Percentiles rank a stretch among this genome's conserved stretches.
Conservation (phyloP, 2,888 invertebrate genomes). For the Adela reaumurella region DNA sequence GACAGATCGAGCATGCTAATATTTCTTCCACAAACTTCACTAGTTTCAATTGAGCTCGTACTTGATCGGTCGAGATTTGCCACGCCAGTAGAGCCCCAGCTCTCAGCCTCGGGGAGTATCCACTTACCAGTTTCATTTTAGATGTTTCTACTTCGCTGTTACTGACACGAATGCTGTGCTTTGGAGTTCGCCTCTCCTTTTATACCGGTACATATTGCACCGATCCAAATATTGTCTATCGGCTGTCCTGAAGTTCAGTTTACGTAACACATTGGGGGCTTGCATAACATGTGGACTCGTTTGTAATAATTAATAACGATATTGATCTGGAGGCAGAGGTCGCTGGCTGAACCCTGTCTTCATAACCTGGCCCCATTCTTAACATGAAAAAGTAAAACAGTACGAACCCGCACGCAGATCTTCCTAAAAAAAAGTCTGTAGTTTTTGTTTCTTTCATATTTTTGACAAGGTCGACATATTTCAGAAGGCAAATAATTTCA, state of each 20-base stretch:
- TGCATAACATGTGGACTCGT: not conserved
- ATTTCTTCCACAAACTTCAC: too few relatives aligned
- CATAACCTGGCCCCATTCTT: too few relatives aligned
- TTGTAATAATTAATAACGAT: not conserved
- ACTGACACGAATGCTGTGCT: not conserved
- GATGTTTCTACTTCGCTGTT: not conserved
- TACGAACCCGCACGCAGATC: too few relatives aligned
- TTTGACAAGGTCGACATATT: too few relatives aligned
- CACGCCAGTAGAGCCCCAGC: too few relatives aligned
- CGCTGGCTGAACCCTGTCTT: not conserved
- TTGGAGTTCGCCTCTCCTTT: not conserved
- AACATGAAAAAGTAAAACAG: too few relatives aligned
- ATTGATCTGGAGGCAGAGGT: not conserved
- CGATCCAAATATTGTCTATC: not conserved
- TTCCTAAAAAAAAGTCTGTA: too few relatives aligned
- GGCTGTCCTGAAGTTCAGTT: not conserved
- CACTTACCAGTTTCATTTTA: not conserved
- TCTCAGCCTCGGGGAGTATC: not conserved
- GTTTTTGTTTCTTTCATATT: too few relatives aligned
- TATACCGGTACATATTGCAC: not conserved
- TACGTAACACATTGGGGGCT: not conserved
- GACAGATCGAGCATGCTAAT: too few relatives aligned
- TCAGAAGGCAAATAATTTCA: too few relatives aligned
- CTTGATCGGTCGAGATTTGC: too few relatives aligned
- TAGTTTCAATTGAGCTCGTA: too few relatives aligned